phyloP scores from a whole-genome alignment of 37 sponge, comb jelly and placozoan genomes.

The Trichoplax adhaerens region DNA sequence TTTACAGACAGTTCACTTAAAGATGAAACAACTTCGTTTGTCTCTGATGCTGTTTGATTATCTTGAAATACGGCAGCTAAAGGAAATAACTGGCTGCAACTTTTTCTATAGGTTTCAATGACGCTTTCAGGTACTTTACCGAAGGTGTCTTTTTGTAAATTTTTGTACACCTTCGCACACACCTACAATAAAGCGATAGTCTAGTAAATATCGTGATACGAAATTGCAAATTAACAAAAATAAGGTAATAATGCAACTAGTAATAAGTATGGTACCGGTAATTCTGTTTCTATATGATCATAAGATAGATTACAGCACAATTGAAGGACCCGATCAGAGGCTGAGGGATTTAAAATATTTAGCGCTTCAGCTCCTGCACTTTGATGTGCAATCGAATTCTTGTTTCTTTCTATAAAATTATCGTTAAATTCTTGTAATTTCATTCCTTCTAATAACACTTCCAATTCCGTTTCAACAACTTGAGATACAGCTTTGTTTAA shows the following conservation, averaged over 20 bases:
- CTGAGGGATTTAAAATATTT: too few species aligned
- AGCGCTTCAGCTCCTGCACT: too few species aligned
- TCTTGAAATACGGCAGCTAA: conserved; percentile 45
- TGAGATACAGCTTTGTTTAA: conserved; percentile 1
- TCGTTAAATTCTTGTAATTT: conserved; percentile 24
- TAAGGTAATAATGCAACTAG: too few species aligned
- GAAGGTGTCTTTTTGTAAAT: conserved; percentile 34
- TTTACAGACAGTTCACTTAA: too few species aligned
- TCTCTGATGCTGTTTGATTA: too few species aligned
- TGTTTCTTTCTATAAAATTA: conserved; percentile 33
- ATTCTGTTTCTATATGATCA: too few species aligned
- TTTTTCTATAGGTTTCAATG: conserved; percentile 8
- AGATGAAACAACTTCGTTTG: too few species aligned
- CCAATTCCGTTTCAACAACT: conserved; percentile 30
- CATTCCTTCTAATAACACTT: conserved; percentile 25
- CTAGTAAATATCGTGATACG: too few species aligned
- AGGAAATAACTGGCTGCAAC: conserved; percentile 49
- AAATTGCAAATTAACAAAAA: too few species aligned
- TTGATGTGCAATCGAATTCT: conserved; percentile 37
- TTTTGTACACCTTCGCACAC: conserved; percentile 30
- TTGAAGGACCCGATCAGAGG: too few species aligned
- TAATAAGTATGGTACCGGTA: too few species aligned
- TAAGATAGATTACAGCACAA: too few species aligned
- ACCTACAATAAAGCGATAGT: conserved; percentile 9
- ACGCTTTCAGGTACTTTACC: conserved; percentile 31